These are phyloP conservation scores for Octomys mimax DNA, from an alignment of 2,797 vertebrate species.

Conservation along the genomic window DNA sequence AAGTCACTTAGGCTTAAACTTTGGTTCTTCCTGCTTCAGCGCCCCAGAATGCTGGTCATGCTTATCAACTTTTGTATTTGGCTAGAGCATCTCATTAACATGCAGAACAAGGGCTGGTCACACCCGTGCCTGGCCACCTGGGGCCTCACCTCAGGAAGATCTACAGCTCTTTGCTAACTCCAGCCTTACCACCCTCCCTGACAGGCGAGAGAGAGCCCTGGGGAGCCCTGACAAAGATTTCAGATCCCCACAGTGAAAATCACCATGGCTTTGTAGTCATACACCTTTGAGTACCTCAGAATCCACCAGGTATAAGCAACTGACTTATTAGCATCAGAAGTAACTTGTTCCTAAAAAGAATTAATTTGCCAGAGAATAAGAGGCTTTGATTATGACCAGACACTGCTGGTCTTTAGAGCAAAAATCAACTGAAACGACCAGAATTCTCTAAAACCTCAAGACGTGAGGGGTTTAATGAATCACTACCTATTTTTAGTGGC, in stretches of 20 bases:
- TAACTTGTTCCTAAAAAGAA: constrained; percentile 51
- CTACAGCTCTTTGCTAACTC: not conserved
- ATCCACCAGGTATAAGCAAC: constrained; percentile 42
- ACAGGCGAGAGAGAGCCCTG: not conserved
- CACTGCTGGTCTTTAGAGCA: constrained; percentile 36
- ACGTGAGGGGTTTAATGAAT: constrained; percentile 41
- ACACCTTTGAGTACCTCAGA: constrained; percentile 66
- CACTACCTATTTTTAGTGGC: constrained; percentile 62
- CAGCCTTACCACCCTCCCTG: not conserved
- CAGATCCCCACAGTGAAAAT: not conserved
- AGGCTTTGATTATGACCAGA: constrained; percentile 75
- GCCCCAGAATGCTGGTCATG: not conserved
- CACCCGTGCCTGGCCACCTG: not conserved
- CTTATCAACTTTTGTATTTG: not conserved
- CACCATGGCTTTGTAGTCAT: constrained; percentile 58
- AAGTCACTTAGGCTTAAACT: not conserved
- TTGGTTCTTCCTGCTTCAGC: not conserved
- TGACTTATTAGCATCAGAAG: constrained; percentile 78
- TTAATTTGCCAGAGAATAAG: constrained; percentile 64
- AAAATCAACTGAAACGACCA: not conserved
- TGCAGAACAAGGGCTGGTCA: not conserved
- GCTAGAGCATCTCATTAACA: not conserved
- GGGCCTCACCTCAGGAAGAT: not conserved
- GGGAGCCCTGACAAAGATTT: not conserved
- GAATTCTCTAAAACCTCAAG: not conserved